Percentiles rank a stretch among this genome's conserved stretches.
Evolutionary conservation across 1,140 invertebrate genomes (phyloP).

Genomic region (Tetranychus cinnabarinus): DNA sequence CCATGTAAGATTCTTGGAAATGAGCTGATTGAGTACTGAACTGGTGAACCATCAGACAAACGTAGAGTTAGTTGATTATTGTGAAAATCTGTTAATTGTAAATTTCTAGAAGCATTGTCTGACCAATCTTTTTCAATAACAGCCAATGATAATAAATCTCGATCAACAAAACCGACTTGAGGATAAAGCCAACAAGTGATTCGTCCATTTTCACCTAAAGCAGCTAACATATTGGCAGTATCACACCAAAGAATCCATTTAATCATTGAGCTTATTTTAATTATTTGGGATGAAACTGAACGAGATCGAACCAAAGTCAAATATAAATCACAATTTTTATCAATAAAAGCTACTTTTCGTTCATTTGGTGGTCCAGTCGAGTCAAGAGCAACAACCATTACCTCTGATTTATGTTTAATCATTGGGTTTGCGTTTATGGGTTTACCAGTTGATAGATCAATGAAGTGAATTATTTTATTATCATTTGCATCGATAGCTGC

Average conservation of each 20-base stretch:
- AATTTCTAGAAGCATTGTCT: slow-evolving; percentile 32
- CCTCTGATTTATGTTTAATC: slow-evolving; percentile 30
- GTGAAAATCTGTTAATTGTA: slow-evolving; percentile 44
- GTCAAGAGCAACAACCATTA: slow-evolving; percentile 47
- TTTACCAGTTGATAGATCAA: slow-evolving; percentile 47
- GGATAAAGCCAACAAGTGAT: slow-evolving; percentile 70
- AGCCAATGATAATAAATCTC: slow-evolving; percentile 37
- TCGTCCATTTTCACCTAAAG: slow-evolving; percentile 44
- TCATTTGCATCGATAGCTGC: slow-evolving; percentile 57
- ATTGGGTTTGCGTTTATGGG: slow-evolving; percentile 33
- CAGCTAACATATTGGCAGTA: slow-evolving; percentile 54
- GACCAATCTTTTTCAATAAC: slow-evolving; percentile 36
- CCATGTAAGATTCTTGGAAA: slow-evolving; percentile 37
- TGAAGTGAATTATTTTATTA: slow-evolving; percentile 57
- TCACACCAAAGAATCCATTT: slow-evolving; percentile 57
- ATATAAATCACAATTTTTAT: slow-evolving; percentile 54
- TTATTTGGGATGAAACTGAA: slow-evolving; percentile 28
- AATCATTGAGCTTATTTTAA: slow-evolving; percentile 53
- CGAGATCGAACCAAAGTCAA: slow-evolving; percentile 39
- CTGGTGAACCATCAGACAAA: slow-evolving; percentile 39
- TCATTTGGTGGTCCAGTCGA: slow-evolving; percentile 43
- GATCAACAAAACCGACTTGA: slow-evolving; percentile 42
- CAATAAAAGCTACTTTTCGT: slow-evolving; percentile 48
- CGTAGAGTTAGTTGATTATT: slow-evolving; percentile 50
- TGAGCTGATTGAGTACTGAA: slow-evolving; percentile 36